Percentiles rank a stretch among this genome's conserved stretches.
These are phyloP conservation scores for Grammomys surdaster DNA, from an alignment of 2,113 vertebrate genomes.

Conservation along the genomic window DNA sequence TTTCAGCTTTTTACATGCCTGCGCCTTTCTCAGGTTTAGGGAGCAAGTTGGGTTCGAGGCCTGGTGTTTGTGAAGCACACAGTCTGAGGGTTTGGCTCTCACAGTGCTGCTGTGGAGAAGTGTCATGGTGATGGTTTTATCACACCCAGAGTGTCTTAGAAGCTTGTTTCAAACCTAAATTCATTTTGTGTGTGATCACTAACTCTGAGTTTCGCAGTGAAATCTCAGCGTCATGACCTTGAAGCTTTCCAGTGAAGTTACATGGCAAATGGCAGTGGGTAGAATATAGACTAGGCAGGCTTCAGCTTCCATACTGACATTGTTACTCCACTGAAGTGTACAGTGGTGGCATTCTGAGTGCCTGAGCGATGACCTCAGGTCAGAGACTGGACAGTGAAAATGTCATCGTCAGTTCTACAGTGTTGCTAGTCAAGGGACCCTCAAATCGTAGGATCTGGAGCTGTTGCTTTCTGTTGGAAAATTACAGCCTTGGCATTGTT, in stretches of 20 bases:
- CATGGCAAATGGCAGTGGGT: neutral
- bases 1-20: neutral
- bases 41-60: neutral
- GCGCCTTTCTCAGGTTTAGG: neutral
- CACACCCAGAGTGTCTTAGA: neutral
- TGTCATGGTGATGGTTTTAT: neutral
- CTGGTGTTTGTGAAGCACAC: neutral
- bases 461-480: neutral
- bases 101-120: conserved; percentile 2
- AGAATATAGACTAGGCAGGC: neutral
- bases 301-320: neutral
- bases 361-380: neutral
- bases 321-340: neutral
- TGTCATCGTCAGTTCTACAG: neutral
- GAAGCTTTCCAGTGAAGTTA: neutral
- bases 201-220: neutral
- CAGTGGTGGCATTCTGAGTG: neutral
- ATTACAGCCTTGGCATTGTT: neutral
- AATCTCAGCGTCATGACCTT: neutral
- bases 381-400: neutral
- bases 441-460: neutral
- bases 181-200: neutral
- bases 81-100: neutral
- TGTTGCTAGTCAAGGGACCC: neutral
- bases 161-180: conserved; percentile 1